Evolutionary conservation across 2,797 vertebrate genomes (phyloP).

Genomic region (Heterohyrax brucei): DNA sequence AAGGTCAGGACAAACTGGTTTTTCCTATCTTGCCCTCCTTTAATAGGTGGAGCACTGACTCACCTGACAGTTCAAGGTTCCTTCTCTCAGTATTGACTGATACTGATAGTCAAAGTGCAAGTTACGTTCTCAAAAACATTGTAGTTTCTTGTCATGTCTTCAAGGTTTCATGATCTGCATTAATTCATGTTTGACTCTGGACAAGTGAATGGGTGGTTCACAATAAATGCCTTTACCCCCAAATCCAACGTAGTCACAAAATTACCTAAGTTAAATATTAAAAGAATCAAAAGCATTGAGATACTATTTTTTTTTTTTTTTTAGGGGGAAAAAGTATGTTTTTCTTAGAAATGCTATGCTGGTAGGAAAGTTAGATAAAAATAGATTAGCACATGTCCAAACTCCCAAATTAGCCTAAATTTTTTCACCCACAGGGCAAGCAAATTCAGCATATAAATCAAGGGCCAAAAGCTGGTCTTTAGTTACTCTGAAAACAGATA

Average conservation of each 20-base stretch:
- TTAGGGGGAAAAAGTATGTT: background rate
- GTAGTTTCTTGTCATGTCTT: background rate
- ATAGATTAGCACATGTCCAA: slow-evolving; percentile 76
- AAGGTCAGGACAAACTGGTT: slow-evolving; percentile 45
- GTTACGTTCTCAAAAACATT: slow-evolving; percentile 24
- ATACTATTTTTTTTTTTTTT: slow-evolving; percentile 13
- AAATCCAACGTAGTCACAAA: slow-evolving; percentile 36
- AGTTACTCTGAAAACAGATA: slow-evolving; percentile 79
- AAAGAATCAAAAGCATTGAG: slow-evolving; percentile 40
- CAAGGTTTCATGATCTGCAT: slow-evolving; percentile 37
- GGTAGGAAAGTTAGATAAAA: slow-evolving; percentile 77
- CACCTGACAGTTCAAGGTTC: background rate
- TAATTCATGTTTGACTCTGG: background rate
- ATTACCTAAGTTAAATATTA: background rate
- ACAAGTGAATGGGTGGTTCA: background rate
- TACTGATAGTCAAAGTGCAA: background rate
- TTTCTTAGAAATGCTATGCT: slow-evolving; percentile 76
- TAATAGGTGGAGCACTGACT: background rate
- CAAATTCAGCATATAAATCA: slow-evolving; percentile 79
- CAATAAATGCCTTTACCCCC: background rate
- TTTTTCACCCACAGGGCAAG: slow-evolving; percentile 51
- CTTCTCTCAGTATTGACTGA: background rate
- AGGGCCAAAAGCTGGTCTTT: slow-evolving; percentile 83
- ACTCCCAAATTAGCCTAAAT: slow-evolving; percentile 73
- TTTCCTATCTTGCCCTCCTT: background rate